phyloP scores from a whole-genome alignment of 2,113 vertebrate genomes.

The Cairina moschata region DNA sequence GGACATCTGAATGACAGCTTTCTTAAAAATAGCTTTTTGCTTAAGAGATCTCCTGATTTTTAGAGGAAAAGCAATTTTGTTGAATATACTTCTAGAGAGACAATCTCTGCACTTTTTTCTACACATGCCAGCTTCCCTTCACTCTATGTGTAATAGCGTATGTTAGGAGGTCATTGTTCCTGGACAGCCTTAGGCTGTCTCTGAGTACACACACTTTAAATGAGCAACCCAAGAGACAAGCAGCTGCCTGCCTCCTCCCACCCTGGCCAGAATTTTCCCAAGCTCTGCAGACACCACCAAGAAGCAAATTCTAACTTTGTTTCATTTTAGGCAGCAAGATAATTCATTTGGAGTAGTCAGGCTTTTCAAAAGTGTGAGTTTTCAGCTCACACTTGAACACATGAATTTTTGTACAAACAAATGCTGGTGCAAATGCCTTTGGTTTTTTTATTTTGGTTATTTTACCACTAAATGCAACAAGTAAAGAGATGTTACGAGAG shows the following conservation, averaged over 20 bases:
- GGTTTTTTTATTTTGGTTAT: slow-evolving; percentile 4
- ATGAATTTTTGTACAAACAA: neutral
- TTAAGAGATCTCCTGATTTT: neutral
- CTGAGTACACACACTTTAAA: neutral
- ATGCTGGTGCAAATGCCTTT: neutral
- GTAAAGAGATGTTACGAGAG: slow-evolving; percentile 42
- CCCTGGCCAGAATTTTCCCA: neutral
- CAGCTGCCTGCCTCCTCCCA: neutral
- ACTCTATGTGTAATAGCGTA: neutral
- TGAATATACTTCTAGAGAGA: neutral
- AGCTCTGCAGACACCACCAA: neutral
- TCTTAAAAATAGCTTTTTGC: neutral
- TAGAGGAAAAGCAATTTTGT: neutral
- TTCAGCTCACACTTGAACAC: neutral
- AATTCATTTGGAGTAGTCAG: neutral
- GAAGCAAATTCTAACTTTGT: neutral
- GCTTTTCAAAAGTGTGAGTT: neutral
- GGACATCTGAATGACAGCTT: neutral
- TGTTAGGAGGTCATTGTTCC: neutral
- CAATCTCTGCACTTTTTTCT: neutral
- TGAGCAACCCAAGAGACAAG: neutral
- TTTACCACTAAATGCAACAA: neutral
- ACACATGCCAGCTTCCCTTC: neutral
- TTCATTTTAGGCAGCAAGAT: neutral
- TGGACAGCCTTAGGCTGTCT: neutral